Percentiles rank a stretch among this genome's conserved stretches.
These are phyloP conservation scores for Musca vetustissima DNA, from an alignment of 1,140 invertebrate genomes.

Conservation along the genomic window DNA sequence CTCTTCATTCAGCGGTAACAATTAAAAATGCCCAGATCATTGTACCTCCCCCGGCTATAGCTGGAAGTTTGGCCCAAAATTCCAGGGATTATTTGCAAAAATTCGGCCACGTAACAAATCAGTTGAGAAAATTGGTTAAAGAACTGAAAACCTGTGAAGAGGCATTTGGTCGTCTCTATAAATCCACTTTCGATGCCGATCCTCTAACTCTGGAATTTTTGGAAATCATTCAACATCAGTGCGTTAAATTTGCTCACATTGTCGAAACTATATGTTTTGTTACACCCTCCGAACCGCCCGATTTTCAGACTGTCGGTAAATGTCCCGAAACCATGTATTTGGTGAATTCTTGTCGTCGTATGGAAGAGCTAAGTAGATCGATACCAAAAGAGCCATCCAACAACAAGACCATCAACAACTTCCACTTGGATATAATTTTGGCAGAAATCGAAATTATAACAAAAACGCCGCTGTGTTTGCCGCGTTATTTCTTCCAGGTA, in stretches of 20 bases:
- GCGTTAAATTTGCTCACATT: constrained; percentile 49
- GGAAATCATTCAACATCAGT: constrained; percentile 59
- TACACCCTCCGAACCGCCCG: constrained; percentile 48
- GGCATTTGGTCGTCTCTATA: constrained; percentile 80
- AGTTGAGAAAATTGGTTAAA: constrained; percentile 63
- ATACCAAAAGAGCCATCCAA: constrained; percentile 45
- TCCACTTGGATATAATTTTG: constrained; percentile 50
- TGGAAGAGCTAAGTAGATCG: constrained; percentile 46
- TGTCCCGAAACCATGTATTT: constrained; percentile 52
- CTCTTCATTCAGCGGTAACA: constrained; percentile 72
- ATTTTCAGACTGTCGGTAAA: constrained; percentile 44
- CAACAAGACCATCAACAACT: constrained; percentile 49
- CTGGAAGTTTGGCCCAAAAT: constrained; percentile 74
- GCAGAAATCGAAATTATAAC: constrained; percentile 51
- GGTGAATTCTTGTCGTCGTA: constrained; percentile 41
- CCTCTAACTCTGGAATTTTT: constrained; percentile 80
- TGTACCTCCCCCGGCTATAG: constrained; percentile 90
- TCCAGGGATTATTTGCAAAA: constrained; percentile 80
- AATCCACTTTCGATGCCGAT: constrained; percentile 93
- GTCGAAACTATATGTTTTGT: constrained; percentile 51
- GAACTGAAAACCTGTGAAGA: constrained; percentile 75
- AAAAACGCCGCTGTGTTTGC: constrained; percentile 55
- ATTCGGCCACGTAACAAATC: constrained; percentile 80
- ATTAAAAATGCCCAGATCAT: constrained; percentile 83
- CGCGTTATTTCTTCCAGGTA: constrained; percentile 87